Conservation (phyloP, 92 coral and sea anemone species). For the Epizoanthus stellaris region DNA sequence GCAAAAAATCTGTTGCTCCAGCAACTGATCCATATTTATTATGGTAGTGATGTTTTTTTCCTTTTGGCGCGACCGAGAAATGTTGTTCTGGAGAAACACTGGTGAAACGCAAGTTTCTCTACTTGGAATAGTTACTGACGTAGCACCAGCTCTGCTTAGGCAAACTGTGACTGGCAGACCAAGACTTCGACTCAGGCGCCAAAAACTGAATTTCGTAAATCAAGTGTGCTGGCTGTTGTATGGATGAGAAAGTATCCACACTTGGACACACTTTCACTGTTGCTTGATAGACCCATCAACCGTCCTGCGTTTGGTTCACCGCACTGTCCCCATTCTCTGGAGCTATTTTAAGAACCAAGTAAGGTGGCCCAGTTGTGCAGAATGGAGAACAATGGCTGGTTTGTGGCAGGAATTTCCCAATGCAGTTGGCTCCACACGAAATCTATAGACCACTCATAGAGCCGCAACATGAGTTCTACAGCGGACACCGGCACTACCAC, state of each 20-base stretch:
- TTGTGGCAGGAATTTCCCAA: slow-evolving; percentile 40
- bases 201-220: slow-evolving; percentile 3
- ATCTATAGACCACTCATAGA: slow-evolving; percentile 11
- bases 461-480: not conserved
- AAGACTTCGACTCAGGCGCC: too few species aligned
- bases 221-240: slow-evolving; percentile 44
- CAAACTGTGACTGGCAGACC: too few species aligned
- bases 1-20: too few species aligned
- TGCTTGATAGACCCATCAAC: slow-evolving; percentile 55
- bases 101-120: too few species aligned
- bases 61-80: too few species aligned
- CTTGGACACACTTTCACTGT: slow-evolving; percentile 38
- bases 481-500: too few species aligned
- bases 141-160: too few species aligned
- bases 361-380: slow-evolving; percentile 47
- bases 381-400: slow-evolving; percentile 49
- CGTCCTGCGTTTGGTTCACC: slow-evolving; percentile 53
- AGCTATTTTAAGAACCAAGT: slow-evolving; percentile 56
- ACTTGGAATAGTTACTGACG: too few species aligned
- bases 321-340: slow-evolving; percentile 50
- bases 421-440: slow-evolving; percentile 31
- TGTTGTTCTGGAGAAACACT: too few species aligned
- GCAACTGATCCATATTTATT: too few species aligned
- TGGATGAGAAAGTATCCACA: slow-evolving; percentile 58
- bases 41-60: too few species aligned